Conservation (phyloP, 2,113 vertebrate species). For the Erythrocercus mccallii region DNA sequence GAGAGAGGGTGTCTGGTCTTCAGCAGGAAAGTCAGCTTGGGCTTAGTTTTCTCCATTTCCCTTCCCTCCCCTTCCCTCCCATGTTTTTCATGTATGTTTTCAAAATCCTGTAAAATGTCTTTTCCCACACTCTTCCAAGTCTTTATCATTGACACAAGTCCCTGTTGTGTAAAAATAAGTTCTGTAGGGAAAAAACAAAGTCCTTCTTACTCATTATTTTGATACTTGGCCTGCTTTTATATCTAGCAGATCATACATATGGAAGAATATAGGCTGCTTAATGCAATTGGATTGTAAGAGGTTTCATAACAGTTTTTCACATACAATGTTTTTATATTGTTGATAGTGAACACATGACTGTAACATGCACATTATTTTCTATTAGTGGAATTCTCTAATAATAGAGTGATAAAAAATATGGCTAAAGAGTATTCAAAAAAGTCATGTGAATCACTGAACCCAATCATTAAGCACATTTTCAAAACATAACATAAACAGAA, state of each 20-base stretch:
- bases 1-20: background rate
- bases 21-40: background rate
- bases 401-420: background rate
- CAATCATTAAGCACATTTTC: background rate
- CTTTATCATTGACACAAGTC: background rate
- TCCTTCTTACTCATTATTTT: background rate
- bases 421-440: background rate
- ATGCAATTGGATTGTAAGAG: background rate
- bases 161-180: background rate
- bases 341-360: background rate
- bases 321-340: background rate
- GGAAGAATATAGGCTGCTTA: background rate
- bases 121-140: background rate
- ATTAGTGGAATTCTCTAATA: background rate
- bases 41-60: background rate
- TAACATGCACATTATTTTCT: background rate
- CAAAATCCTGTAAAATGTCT: background rate
- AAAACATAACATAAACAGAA: background rate
- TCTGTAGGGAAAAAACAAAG: background rate
- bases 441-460: background rate
- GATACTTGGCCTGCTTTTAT: background rate
- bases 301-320: background rate
- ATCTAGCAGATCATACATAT: background rate
- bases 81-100: background rate
- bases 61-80: background rate